Conservation (phyloP, 2,113 vertebrate species). For the Apus apus region DNA sequence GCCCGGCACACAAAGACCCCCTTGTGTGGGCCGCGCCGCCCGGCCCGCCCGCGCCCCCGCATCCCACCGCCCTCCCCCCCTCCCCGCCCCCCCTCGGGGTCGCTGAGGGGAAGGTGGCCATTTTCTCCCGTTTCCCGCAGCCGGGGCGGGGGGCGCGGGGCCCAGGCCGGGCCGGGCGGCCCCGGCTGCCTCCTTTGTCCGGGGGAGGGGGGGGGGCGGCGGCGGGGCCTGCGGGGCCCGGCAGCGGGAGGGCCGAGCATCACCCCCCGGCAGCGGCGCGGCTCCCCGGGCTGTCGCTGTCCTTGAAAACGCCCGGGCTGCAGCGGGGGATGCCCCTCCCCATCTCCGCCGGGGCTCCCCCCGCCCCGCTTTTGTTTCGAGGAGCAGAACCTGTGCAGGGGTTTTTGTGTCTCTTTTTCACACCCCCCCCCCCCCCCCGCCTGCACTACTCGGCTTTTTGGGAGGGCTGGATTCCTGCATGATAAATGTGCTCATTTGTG, state of each 20-base stretch:
- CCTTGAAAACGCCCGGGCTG: neutral
- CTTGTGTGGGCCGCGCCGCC: neutral
- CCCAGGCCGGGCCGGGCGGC: neutral
- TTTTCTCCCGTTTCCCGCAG: neutral
- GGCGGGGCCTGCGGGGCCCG: neutral
- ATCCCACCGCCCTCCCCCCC: neutral
- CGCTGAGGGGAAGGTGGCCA: neutral
- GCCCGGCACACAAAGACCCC: neutral
- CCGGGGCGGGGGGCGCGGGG: neutral
- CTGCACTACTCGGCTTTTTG: neutral
- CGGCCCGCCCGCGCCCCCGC: neutral
- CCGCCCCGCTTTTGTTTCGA: neutral
- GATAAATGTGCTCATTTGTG: constrained; percentile 21
- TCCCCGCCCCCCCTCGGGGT: neutral
- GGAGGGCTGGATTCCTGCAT: constrained; percentile 43
- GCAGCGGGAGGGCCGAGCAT: too few relatives aligned
- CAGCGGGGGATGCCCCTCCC: neutral
- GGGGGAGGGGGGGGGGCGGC: neutral
- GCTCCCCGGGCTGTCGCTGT: neutral
- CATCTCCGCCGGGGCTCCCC: neutral
- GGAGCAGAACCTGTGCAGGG: accelerated
- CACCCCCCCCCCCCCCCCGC: too few relatives aligned
- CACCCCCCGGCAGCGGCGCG: neutral
- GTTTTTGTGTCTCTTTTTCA: neutral
- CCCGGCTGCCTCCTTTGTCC: neutral